Evolutionary conservation across 2,113 vertebrate genomes (phyloP).

Genomic region (Tragelaphus scriptus): DNA sequence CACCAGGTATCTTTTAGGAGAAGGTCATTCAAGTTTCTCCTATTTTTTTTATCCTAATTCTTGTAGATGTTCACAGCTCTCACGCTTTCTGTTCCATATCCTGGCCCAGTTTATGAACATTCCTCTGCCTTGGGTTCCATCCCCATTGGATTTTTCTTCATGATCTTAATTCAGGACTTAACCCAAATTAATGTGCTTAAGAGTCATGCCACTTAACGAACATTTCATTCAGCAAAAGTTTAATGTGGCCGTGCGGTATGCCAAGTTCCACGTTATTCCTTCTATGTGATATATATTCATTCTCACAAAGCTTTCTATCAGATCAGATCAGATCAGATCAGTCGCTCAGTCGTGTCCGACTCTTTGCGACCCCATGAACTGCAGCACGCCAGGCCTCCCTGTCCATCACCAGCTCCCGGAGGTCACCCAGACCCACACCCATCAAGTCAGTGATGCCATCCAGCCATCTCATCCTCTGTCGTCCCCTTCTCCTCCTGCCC

Average conservation of each 20-base stretch:
- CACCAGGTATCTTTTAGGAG: background rate
- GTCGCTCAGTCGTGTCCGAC: no score
- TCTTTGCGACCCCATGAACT: no score
- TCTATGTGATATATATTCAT: background rate
- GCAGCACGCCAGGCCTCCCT: no score
- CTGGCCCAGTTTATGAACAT: background rate
- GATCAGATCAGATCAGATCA: no score
- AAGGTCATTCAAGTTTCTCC: background rate
- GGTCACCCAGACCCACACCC: no score
- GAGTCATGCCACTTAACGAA: background rate
- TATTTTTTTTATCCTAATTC: background rate
- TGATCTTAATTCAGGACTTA: background rate
- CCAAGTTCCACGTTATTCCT: background rate
- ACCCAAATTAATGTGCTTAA: background rate
- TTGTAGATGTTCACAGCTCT: background rate
- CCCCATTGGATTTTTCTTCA: background rate
- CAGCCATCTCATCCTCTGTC: no score
- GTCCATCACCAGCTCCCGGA: no score
- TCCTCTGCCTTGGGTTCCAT: background rate
- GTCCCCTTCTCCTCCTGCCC: no score
- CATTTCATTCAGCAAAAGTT: background rate
- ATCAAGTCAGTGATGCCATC: no score
- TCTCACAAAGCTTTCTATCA: background rate
- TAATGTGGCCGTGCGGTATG: background rate
- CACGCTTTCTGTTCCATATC: background rate